These are phyloP conservation scores for Elaphurus davidianus DNA, from an alignment of 2,113 vertebrate genomes.

Conservation along the genomic window DNA sequence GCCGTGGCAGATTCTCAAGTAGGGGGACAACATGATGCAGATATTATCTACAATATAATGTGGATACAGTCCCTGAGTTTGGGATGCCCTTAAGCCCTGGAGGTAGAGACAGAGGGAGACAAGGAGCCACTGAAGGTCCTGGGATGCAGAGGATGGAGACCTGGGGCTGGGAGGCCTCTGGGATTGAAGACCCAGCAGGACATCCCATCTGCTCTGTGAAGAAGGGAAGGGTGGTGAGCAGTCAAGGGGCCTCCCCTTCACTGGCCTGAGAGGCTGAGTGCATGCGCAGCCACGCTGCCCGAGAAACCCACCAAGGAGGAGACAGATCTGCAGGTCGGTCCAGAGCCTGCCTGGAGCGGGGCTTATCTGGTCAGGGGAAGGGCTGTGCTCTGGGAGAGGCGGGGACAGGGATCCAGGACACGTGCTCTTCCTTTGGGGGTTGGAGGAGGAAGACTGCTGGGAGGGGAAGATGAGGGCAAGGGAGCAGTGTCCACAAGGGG, in stretches of 20 bases:
- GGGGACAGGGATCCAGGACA: neutral
- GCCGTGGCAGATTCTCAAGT: neutral
- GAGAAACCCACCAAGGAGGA: rapidly evolving
- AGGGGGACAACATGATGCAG: neutral
- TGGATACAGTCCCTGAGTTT: neutral
- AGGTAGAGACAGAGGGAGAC: neutral
- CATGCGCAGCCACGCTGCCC: rapidly evolving
- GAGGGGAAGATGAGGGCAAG: neutral
- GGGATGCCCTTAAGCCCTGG: rapidly evolving
- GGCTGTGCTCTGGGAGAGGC: neutral
- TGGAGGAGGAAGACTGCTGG: neutral
- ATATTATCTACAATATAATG: neutral
- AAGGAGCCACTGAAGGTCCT: rapidly evolving
- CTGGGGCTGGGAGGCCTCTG: neutral
- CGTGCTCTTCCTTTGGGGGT: neutral
- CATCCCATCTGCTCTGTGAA: rapidly evolving
- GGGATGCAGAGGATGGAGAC: neutral
- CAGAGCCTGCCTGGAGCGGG: neutral
- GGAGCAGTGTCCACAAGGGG: neutral
- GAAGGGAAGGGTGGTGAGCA: neutral
- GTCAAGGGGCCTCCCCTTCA: no score
- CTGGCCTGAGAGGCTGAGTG: neutral
- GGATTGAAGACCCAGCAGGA: neutral
- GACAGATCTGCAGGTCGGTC: no score
- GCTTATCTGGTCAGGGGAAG: neutral